These are phyloP conservation scores for Aphidius colemani DNA, from an alignment of 2,888 invertebrate genomes.

Conservation along the genomic window DNA sequence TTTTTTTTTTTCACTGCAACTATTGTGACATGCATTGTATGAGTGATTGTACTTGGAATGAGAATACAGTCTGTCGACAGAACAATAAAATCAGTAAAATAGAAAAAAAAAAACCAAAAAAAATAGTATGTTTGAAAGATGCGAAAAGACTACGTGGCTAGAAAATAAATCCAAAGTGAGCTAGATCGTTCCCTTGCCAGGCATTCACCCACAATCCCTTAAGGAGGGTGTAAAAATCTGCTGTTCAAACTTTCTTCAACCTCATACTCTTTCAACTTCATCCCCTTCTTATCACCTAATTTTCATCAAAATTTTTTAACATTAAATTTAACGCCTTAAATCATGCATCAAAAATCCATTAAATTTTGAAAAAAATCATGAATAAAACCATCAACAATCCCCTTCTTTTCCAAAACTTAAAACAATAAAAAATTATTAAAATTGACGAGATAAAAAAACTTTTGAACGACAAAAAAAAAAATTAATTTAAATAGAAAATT, in stretches of 20 bases:
- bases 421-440: constrained; percentile 4
- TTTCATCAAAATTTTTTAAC: constrained; percentile 15
- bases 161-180: constrained; percentile 43
- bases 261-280: constrained; percentile 18
- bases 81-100: constrained; percentile 5
- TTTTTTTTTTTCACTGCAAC: neutral
- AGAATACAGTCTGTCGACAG: constrained; percentile 7
- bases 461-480: too few species aligned
- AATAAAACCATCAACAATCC: too few species aligned
- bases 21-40: too few species aligned
- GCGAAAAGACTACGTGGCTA: constrained; percentile 41
- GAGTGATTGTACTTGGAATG: constrained; percentile 3
- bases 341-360: constrained; percentile 1
- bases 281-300: constrained; percentile 27
- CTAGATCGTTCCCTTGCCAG: constrained; percentile 31
- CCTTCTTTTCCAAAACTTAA: neutral
- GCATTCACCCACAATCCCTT: constrained; percentile 42
- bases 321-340: too few species aligned
- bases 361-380: neutral
- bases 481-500: too few species aligned
- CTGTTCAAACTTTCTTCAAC: constrained; percentile 26
- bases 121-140: constrained; percentile 25
- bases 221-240: constrained; percentile 22
- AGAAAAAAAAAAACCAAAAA: constrained; percentile 3
- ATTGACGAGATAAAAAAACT: too few species aligned